A percentile compares a stretch with the other conserved stretches of the same genome.
phyloP scores from a whole-genome alignment of 1,140 invertebrate species.

The Elymnias hypermnestra region DNA sequence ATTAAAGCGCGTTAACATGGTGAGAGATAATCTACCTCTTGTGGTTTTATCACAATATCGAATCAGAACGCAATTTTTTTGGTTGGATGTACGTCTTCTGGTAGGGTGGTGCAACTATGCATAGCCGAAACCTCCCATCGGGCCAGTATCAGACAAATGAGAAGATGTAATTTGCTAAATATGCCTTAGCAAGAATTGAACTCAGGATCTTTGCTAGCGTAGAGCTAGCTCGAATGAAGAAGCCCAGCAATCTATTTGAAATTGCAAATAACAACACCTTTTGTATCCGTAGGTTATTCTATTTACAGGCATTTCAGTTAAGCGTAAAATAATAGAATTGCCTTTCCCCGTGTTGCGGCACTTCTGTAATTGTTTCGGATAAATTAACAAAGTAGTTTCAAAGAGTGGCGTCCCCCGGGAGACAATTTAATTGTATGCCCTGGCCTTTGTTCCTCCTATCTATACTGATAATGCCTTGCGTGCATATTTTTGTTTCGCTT shows the following conservation, averaged over 20 bases:
- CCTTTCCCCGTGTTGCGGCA: constrained; percentile 39
- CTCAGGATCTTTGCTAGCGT: too few relatives aligned
- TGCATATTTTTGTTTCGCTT: constrained; percentile 9
- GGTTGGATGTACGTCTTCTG: too few relatives aligned
- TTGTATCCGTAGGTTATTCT: constrained; percentile 8
- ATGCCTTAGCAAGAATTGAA: too few relatives aligned
- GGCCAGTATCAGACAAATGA: too few relatives aligned
- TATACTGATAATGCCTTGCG: constrained; percentile 27
- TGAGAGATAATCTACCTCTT: too few relatives aligned
- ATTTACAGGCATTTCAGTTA: constrained; percentile 39
- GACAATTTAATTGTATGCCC: constrained; percentile 54
- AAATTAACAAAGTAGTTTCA: constrained; percentile 67
- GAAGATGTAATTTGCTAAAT: too few relatives aligned
- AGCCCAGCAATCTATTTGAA: constrained; percentile 1
- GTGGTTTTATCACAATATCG: too few relatives aligned
- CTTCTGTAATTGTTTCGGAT: constrained; percentile 64
- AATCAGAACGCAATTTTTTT: too few relatives aligned
- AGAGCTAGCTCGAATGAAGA: too few relatives aligned
- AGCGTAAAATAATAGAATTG: constrained; percentile 50
- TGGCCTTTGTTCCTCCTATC: constrained; percentile 37
- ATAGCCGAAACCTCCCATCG: too few relatives aligned
- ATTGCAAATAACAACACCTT: constrained; percentile 1
- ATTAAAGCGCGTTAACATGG: too few relatives aligned
- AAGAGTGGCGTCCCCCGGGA: constrained; percentile 46
- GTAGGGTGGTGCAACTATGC: too few relatives aligned